Evolutionary conservation across 2,888 invertebrate genomes (phyloP).

Genomic region (Parasteatoda lunata): DNA sequence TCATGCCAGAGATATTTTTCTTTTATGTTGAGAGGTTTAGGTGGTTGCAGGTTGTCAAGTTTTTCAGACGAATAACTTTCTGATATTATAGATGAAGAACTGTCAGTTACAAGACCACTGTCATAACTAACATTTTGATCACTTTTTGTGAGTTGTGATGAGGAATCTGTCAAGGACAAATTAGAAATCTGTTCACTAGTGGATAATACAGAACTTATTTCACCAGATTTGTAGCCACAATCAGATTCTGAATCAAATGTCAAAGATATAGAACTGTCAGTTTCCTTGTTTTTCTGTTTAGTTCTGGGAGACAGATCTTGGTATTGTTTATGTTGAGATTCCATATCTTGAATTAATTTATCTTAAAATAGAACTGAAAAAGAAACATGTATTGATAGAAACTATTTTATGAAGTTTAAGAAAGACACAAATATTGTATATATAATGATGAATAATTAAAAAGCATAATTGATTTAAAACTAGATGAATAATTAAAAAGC

Average conservation of each 20-base stretch:
- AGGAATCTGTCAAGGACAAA: conserved; percentile 14
- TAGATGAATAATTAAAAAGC: too few relatives aligned
- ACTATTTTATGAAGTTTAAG: too few relatives aligned
- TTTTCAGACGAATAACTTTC: conserved; percentile 14
- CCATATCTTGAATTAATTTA: too few relatives aligned
- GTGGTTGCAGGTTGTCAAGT: conserved; percentile 1
- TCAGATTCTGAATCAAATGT: conserved; percentile 58
- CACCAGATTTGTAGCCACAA: conserved; percentile 63
- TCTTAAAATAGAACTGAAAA: too few relatives aligned
- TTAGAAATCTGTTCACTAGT: conserved; percentile 24
- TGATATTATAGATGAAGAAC: conserved; percentile 21
- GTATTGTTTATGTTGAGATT: too few relatives aligned
- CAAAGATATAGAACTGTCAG: conserved; percentile 60
- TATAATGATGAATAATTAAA: too few relatives aligned
- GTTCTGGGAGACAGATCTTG: too few relatives aligned
- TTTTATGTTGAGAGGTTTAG: neutral
- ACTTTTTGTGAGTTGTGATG: conserved; percentile 8
- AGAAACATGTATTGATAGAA: too few relatives aligned
- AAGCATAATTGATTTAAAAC: too few relatives aligned
- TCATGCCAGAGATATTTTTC: conserved; percentile 39
- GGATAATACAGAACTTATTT: conserved; percentile 26
- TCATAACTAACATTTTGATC: conserved; percentile 53
- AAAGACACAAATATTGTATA: too few relatives aligned
- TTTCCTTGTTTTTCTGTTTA: neutral
- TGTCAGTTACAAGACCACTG: conserved; percentile 62